These are phyloP conservation scores for Ophraella communa DNA, from an alignment of 2,888 invertebrate species.

Conservation along the genomic window DNA sequence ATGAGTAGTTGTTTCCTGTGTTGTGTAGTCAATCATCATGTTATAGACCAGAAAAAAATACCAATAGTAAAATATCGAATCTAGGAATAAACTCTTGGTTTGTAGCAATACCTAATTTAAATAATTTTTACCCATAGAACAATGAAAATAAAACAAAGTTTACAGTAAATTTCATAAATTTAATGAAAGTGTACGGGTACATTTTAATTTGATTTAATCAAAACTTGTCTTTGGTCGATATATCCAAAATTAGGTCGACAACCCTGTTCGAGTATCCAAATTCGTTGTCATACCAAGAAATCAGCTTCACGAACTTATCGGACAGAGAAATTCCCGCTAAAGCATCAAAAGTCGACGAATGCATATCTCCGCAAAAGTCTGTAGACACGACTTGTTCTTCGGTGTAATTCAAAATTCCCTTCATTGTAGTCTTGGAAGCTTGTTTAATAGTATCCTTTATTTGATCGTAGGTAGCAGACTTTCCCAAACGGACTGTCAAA, in stretches of 20 bases:
- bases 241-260: constrained; percentile 91
- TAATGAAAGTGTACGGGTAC: background rate
- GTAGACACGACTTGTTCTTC: constrained; percentile 96
- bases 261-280: constrained; percentile 98
- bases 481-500: constrained; percentile 74
- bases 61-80: too few relatives aligned
- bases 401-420: constrained; percentile 93
- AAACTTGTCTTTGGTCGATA: constrained; percentile 66
- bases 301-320: constrained; percentile 95
- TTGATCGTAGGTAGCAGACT: constrained; percentile 85
- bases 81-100: too few relatives aligned
- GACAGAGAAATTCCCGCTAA: constrained; percentile 94
- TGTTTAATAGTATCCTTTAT: constrained; percentile 85
- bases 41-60: too few relatives aligned
- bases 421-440: constrained; percentile 83
- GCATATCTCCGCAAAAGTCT: constrained; percentile 90
- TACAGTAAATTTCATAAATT: background rate
- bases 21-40: too few relatives aligned
- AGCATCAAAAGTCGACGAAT: constrained; percentile 97
- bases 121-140: too few relatives aligned
- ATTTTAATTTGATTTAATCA: background rate
- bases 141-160: background rate
- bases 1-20: too few relatives aligned
- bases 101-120: too few relatives aligned
- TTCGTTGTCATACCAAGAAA: constrained; percentile 99